Evolutionary conservation across 2,113 vertebrate genomes (phyloP), one percentile per base, ranked within the genome.

Genomic region (Rhipidura dahli): DNA sequence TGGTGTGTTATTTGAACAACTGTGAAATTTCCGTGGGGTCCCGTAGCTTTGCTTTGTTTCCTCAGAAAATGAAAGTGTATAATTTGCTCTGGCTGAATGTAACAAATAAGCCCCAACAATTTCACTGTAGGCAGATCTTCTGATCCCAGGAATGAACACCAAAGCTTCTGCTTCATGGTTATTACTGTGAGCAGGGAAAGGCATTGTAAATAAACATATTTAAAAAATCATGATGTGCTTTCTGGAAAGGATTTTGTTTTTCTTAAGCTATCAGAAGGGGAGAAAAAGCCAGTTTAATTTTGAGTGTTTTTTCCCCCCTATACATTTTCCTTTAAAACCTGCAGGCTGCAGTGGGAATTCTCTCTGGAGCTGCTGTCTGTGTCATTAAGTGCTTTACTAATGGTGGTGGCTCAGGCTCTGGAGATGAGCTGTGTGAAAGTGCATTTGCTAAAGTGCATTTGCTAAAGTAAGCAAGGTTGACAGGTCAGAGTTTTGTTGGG

Each of bases 21-120:
- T 89, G 71, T 66, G 83, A 92, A 35, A 61, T 53, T 76, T 60
- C 78, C 60, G 95, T 42, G 53, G 69, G 37, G 33, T 83, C 51
- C 15, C 87, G 51, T 51, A 83, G 75, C 59, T 93, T 96, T 96
- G 44, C 64, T 94, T 88, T 92, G 50, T 92, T 95, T 94, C 54
- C 31, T 81, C 35, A 83, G 79, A 68, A 94, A 83, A 17, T 33
- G 31, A 24, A 91, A 83, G 85, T 37, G 47, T 77, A 0, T 83
- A 23, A 93, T 94, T 95, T 95, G 35, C 39, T 71, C 51, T 64
- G 51, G 33, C 68, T 71, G 75, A 60, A 51, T 42, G 23, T 50
- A 59, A 83, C 66, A 66, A 90, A 73, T 49, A 87, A 80, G 42
- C 37, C 64, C 71, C 51, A 73, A 6, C 63, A 49, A 60, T 95